Percentiles rank a stretch among this genome's conserved stretches.
These are phyloP conservation scores for Phocides pigmalion DNA, from an alignment of 1,140 invertebrate genomes.

Conservation along the genomic window DNA sequence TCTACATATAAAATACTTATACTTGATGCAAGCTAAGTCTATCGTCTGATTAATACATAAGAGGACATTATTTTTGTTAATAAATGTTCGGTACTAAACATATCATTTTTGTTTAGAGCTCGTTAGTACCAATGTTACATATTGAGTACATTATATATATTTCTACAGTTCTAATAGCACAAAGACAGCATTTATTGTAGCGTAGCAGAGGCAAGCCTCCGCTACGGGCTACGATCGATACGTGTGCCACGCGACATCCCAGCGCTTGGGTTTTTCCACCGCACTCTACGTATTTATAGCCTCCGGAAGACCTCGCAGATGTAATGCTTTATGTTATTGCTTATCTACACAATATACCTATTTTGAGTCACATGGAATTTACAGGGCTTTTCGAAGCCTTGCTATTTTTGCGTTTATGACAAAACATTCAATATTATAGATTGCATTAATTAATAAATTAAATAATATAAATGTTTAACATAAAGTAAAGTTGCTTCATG, in stretches of 20 bases:
- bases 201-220: conserved; percentile 63
- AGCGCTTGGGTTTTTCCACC: conserved; percentile 61
- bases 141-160: not conserved
- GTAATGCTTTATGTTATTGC: not conserved
- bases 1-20: no score
- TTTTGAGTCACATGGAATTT: not conserved
- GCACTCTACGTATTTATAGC: conserved; percentile 35
- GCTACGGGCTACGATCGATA: conserved; percentile 74
- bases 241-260: conserved; percentile 63
- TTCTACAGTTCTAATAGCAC: not conserved
- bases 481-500: no score
- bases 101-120: no score
- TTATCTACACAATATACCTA: not conserved
- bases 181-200: conserved; percentile 34
- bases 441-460: no score
- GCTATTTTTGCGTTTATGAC: not conserved
- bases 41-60: no score
- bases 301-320: conserved; percentile 24
- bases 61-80: no score
- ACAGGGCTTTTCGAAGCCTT: not conserved
- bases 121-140: no score
- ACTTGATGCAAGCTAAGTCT: no score
- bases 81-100: no score
- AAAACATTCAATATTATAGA: no score
- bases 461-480: no score